phyloP scores from a whole-genome alignment of 35 echinoderm and acorn worm genomes.

The Acanthaster planci region DNA sequence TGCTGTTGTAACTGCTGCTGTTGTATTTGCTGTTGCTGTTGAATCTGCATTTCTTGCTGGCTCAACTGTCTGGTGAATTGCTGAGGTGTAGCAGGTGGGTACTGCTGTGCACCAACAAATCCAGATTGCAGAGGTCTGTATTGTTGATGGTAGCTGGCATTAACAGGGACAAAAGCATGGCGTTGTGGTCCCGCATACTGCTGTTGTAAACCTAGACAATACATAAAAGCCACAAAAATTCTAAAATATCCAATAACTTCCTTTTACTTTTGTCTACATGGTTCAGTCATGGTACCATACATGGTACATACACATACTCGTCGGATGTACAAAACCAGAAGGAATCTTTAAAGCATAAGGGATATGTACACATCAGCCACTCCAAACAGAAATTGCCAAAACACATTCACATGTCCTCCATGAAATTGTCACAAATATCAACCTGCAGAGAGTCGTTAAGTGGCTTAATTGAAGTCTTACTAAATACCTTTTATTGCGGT shows the following conservation, averaged over 20 bases:
- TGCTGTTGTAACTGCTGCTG: constrained; percentile 45
- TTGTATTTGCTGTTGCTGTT: constrained; percentile 46
- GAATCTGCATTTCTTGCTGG: constrained; percentile 55
- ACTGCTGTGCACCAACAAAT: constrained; percentile 9
- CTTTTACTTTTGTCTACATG: background rate
- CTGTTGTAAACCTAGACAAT: constrained; percentile 28
- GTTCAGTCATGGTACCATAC: background rate
- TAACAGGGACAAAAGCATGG: constrained; percentile 9
- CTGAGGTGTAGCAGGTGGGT: constrained; percentile 32
- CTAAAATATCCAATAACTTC: background rate
- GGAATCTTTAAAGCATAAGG: background rate
- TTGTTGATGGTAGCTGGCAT: constrained; percentile 32
- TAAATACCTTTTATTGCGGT: no score
- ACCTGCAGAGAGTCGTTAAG: no score
- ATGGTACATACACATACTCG: background rate
- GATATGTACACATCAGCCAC: no score
- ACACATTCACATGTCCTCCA: no score
- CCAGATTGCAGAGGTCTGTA: constrained; percentile 26
- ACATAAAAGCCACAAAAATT: background rate
- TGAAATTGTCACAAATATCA: no score
- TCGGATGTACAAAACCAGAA: background rate
- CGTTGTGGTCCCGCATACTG: constrained; percentile 44
- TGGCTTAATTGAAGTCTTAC: no score
- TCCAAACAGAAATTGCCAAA: no score
- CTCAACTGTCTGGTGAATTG: constrained; percentile 47